Evolutionary conservation across 2,797 vertebrate species (phyloP), one percentile per base, ranked within the genome.

Genomic region (Chloroceryle inda): DNA sequence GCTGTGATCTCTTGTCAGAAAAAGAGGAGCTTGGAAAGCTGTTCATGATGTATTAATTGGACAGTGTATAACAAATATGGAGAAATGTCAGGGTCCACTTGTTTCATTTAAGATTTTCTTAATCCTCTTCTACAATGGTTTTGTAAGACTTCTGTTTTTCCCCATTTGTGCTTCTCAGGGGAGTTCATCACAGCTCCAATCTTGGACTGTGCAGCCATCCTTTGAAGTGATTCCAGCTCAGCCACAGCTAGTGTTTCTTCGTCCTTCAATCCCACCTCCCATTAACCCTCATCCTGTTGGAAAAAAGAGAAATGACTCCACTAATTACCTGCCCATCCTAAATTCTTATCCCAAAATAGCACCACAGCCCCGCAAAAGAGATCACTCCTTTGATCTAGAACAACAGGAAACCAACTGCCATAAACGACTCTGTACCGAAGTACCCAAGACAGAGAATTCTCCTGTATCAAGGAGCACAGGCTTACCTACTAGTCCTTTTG

Each of bases 311-410:
- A 97, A 89, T 33, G 98, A 98, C 91, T 98, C 98, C 74, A 98
- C 97, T 97, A 98, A 98, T 95, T 98, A 98, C 96, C 92, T 98
- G 95, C 98, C 99, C 63, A 98, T 98, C 89, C 96, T 99, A 62
- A 99, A 99, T 94, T 98, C 99, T 38, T 99, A 99, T 72, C 98
- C 99, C 81, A 99, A 98, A 98, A 99, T 99, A 62, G 98, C 99
- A 49, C 99, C 99, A 4, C 98, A 99, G 67, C 98, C 98, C 23
- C 97, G 96, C 49, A 98, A 99, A 56, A 86, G 95, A 93, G 85
- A 95, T 92, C 95, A 96, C 53, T 91, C 97, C 69, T 93, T 92
- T 56, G 92, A 94, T 77, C 42, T 77, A 33, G 97, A 97, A 86
- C 97, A 98, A 35, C 69, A 95, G 75, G 94, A 96, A 72, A 81